Base-by-base conservation (phyloP, 2,888 invertebrate species). In the Pristionchus mayeri region DNA sequence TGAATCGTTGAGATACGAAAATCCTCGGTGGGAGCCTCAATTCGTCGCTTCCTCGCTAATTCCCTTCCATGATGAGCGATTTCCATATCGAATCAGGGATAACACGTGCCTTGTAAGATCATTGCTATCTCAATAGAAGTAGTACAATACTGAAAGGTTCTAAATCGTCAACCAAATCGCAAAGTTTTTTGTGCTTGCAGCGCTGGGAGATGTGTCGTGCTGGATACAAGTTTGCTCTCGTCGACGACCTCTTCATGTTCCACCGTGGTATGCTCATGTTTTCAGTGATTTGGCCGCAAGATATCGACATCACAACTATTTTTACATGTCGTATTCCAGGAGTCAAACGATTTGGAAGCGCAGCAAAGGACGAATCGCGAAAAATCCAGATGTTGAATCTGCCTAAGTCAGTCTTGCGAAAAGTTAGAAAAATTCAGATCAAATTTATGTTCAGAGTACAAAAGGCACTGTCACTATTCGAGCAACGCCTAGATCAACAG, bases 141-240 rank as follows among this genome's bases (percentile, higher is more conserved):
- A n/a, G n/a, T n/a, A n/a, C n/a, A n/a, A n/a, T n/a, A n/a, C n/a
- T n/a, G n/a, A n/a, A n/a, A 48, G 16, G 16, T 7, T 48, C 16
- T 48, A 7, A 48, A 48, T 54, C 54, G 7, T 54, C 54, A 21
- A 9, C 44, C 13, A 13, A 44, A 44, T 13, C 44, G 11, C 24
- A 60, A 27, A 27, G 7, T 60, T 7, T 18, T 3, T 37, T 18
- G 3, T 75, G 9, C 27, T 48, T 75, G n/a, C 44, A 75, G 75
- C 11, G 44, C 21, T 75, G 75, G 75, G 75, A 75, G 24, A 9
- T 75, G 75, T 75, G 75, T 48, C 75, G 75, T 44, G 75, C 75
- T 9, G 48, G 48, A 7, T 75, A 44, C 27, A 75, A 75, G 27
- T 75, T n/a, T 24, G 3, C 21, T n/a, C 48, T 75, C 2, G 75